Evolutionary conservation across 2,888 invertebrate genomes (phyloP), one percentile per base, ranked within the genome.

Genomic region (Erannis defoliaria): DNA sequence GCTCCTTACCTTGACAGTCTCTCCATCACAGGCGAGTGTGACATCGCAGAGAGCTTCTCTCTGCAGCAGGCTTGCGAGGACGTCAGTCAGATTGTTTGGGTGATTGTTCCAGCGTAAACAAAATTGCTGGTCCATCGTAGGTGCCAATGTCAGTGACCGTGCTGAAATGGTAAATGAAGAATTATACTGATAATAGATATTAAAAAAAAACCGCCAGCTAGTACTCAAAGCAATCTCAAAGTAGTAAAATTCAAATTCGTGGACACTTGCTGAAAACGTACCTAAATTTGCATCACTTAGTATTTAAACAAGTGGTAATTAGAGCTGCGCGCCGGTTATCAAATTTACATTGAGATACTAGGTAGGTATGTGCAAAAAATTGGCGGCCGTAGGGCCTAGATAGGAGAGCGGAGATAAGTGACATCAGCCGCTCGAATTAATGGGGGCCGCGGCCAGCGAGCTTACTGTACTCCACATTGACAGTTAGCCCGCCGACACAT

Each of bases 21-120:
- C 96, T 82, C 97, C 97, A 87, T 97, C 97, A 90, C 97, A 97
- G 75, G 98, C 98, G 83, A 98, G 94, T 79, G 98, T 98, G 80
- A 98, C 98, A 94, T 98, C 98, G 88, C 98, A 98, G 78, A 98
- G 95, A 77, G 97, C 96, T 94, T 97, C 97, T 87, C 97, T 95
- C 89, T 97, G 96, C 82, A 97, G 94, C 84, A 97, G 94, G 86
- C 97, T 97, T 84, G 96, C 96, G 81, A 97, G 95, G 85, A 97
- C 97, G 93, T 97, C 97, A 86, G 97, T 97, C 92, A 98, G 94
- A 94, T 97, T 97, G 93, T 94, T 96, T 86, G 97, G 97, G 94
- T 97, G 97, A 94, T 97, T 98, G 95, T 97, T 97, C 97, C 97
- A 98, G 94, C 97, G 96, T 90, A 98, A 95, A 94, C 97, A 97